Percentiles rank a stretch among this genome's conserved stretches.
Conservation (phyloP, 1,140 invertebrate species). For the Metopolophium dirhodum region DNA sequence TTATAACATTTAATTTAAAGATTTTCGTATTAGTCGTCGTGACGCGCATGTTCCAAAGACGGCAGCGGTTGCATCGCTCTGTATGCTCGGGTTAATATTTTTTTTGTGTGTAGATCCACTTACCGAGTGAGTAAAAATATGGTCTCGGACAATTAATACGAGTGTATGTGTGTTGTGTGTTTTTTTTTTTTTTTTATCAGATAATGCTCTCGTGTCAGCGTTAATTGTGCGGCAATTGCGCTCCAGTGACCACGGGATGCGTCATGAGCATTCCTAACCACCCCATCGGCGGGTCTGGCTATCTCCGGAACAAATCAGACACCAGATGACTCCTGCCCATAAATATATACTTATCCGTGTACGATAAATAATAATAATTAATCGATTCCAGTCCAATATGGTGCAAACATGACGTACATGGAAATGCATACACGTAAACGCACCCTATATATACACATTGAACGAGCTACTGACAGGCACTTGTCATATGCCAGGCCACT, state of each 20-base stretch:
- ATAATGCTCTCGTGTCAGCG: conserved; percentile 44
- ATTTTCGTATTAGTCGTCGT: not conserved
- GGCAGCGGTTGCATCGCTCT: not conserved
- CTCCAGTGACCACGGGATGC: conserved; percentile 52
- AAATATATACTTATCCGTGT: not conserved
- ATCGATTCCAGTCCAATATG: conserved; percentile 52
- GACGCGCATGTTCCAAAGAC: not conserved
- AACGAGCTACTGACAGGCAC: conserved; percentile 27
- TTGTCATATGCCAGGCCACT: conserved; percentile 51
- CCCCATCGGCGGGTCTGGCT: conserved; percentile 28
- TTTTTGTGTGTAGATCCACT: conserved; percentile 25
- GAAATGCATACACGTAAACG: not conserved
- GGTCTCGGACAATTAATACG: conserved; percentile 55
- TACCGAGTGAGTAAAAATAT: conserved; percentile 45
- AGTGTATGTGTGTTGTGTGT: not conserved
- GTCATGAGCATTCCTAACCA: conserved; percentile 53
- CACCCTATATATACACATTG: not conserved
- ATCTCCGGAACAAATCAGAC: conserved; percentile 57
- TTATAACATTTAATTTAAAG: not conserved
- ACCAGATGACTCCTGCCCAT: conserved; percentile 50
- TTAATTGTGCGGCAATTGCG: conserved; percentile 55
- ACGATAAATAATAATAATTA: conserved; percentile 54
- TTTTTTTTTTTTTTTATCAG: conserved; percentile 6
- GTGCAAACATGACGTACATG: conserved; percentile 12
- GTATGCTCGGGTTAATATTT: conserved; percentile 38